Percentiles rank a stretch among this genome's conserved stretches.
These are phyloP conservation scores for Drosophila peninsularis DNA, from an alignment of 2,888 invertebrate species.

Conservation along the genomic window DNA sequence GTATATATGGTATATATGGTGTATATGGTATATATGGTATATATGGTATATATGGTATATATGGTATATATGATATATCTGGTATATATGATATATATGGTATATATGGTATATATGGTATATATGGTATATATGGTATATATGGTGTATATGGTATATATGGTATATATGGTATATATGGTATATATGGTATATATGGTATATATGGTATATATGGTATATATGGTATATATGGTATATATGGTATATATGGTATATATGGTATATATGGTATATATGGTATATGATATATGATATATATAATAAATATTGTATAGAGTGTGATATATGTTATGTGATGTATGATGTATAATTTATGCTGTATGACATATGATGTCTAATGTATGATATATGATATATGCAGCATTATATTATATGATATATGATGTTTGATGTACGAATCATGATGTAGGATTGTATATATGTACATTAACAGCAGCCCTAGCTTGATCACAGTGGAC, in stretches of 20 bases:
- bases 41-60: conserved; percentile 2
- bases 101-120: not conserved
- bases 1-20: not conserved
- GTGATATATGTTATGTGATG: not conserved
- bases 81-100: not conserved
- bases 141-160: not conserved
- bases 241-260: no score
- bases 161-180: not conserved
- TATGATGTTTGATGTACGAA: not conserved
- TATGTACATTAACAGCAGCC: not conserved
- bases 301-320: not conserved
- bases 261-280: no score
- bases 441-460: not conserved
- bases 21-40: not conserved
- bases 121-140: conserved; percentile 1
- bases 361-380: not conserved
- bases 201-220: not conserved
- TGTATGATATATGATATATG: not conserved
- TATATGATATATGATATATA: conserved; percentile 2
- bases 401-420: not conserved
- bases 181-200: not conserved
- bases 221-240: no score
- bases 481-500: no score
- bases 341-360: not conserved
- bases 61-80: not conserved